phyloP scores from a whole-genome alignment of 2,113 vertebrate genomes.

The Saccopteryx bilineata region DNA sequence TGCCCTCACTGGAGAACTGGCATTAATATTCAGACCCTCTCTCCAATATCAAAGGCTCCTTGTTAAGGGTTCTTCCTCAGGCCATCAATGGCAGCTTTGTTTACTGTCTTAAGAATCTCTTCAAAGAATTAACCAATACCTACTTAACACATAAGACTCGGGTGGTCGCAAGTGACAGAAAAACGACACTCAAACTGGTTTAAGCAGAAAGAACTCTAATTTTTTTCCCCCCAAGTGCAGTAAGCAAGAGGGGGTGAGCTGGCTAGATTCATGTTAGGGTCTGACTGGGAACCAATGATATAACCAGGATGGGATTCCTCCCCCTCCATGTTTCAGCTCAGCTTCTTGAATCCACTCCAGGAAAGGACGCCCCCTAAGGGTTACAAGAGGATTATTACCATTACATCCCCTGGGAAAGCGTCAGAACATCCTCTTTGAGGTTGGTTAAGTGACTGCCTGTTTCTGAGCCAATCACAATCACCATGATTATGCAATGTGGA shows the following conservation, averaged over 20 bases:
- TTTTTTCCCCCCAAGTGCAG: conserved; percentile 50
- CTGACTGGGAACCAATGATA: not conserved
- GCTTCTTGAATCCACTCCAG: not conserved
- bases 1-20: conserved; percentile 58
- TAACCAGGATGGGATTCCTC: not conserved
- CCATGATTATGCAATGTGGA: not conserved
- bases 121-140: conserved; percentile 75
- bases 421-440: not conserved
- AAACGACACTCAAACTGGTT: conserved; percentile 58
- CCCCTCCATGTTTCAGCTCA: not conserved
- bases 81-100: conserved; percentile 72
- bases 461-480: not conserved
- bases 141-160: conserved; percentile 63
- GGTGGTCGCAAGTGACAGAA: conserved; percentile 70
- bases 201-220: conserved; percentile 34
- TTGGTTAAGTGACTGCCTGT: not conserved
- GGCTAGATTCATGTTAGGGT: not conserved
- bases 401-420: not conserved
- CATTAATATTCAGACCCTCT: conserved; percentile 77
- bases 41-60: conserved; percentile 61
- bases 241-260: not conserved
- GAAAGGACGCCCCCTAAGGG: not conserved
- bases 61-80: conserved; percentile 75
- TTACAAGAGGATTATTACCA: not conserved
- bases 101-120: conserved; percentile 78